A percentile compares a stretch with the other conserved stretches of the same genome.
phyloP scores from a whole-genome alignment of 2,888 invertebrate genomes.

The Sinohyriopsis cumingii region DNA sequence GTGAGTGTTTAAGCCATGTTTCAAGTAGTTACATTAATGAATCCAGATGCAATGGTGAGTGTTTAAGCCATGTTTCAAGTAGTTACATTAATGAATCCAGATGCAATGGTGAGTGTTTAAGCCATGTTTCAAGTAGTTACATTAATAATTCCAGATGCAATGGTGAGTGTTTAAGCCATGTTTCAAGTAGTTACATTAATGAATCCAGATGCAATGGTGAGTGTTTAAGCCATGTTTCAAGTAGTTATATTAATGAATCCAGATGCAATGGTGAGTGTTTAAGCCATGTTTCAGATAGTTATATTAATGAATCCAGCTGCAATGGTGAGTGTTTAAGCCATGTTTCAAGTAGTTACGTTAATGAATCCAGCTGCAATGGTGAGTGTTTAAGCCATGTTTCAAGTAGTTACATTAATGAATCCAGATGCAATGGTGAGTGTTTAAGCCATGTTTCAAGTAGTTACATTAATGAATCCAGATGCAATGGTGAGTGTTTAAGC shows the following conservation, averaged over 20 bases:
- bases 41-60: constrained; percentile 22
- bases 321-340: constrained; percentile 3
- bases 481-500: constrained; percentile 5
- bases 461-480: constrained; percentile 28
- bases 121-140: no score
- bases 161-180: constrained; percentile 3
- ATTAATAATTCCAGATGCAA: constrained; percentile 22
- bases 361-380: constrained; percentile 23
- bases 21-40: neutral
- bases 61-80: neutral
- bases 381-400: neutral
- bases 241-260: constrained; percentile 21
- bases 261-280: constrained; percentile 11
- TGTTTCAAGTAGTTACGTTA: no score
- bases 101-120: constrained; percentile 9
- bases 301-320: constrained; percentile 29
- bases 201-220: constrained; percentile 23
- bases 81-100: constrained; percentile 25
- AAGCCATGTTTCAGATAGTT: no score
- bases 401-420: constrained; percentile 7
- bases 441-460: no score
- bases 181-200: no score
- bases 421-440: constrained; percentile 19
- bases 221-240: neutral
- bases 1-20: constrained; percentile 1